These are phyloP conservation scores for Meda fulgida DNA, from an alignment of 2,797 vertebrate genomes.

Conservation along the genomic window DNA sequence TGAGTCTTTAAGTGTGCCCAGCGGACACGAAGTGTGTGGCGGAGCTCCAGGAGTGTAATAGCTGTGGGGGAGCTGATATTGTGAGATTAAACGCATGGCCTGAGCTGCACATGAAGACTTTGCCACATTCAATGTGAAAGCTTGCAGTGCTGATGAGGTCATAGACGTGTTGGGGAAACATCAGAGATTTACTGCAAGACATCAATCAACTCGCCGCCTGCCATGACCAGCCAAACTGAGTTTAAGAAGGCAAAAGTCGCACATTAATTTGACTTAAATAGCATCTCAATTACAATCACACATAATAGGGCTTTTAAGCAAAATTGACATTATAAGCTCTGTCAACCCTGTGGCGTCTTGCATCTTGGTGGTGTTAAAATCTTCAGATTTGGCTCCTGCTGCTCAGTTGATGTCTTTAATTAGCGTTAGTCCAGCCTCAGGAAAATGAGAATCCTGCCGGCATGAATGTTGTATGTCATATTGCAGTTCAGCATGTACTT, in stretches of 20 bases:
- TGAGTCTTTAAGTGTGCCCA: not conserved
- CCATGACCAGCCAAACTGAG: slow-evolving; percentile 58
- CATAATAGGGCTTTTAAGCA: slow-evolving; percentile 26
- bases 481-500: not conserved
- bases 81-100: slow-evolving; percentile 66
- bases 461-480: not conserved
- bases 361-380: slow-evolving; percentile 45
- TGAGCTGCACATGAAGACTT: slow-evolving; percentile 60
- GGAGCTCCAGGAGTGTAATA: slow-evolving; percentile 34
- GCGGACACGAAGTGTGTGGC: slow-evolving; percentile 14
- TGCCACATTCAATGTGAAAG: slow-evolving; percentile 70
- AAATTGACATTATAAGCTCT: slow-evolving; percentile 37
- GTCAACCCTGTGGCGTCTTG: slow-evolving; percentile 29
- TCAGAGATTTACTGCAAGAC: slow-evolving; percentile 70
- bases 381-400: slow-evolving; percentile 58
- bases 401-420: slow-evolving; percentile 62
- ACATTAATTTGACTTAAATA: slow-evolving; percentile 60
- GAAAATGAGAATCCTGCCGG: slow-evolving; percentile 8
- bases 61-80: slow-evolving; percentile 55
- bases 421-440: slow-evolving; percentile 50
- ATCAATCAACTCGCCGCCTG: slow-evolving; percentile 72
- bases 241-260: slow-evolving; percentile 52
- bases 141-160: slow-evolving; percentile 72
- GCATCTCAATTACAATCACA: slow-evolving; percentile 53
- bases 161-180: slow-evolving; percentile 68